Percentiles rank a stretch among this genome's conserved stretches.
These are phyloP conservation scores for Chrysaora quinquecirrha DNA, from an alignment of 30 jellyfish, hydroid and myxozoan genomes.

Conservation along the genomic window DNA sequence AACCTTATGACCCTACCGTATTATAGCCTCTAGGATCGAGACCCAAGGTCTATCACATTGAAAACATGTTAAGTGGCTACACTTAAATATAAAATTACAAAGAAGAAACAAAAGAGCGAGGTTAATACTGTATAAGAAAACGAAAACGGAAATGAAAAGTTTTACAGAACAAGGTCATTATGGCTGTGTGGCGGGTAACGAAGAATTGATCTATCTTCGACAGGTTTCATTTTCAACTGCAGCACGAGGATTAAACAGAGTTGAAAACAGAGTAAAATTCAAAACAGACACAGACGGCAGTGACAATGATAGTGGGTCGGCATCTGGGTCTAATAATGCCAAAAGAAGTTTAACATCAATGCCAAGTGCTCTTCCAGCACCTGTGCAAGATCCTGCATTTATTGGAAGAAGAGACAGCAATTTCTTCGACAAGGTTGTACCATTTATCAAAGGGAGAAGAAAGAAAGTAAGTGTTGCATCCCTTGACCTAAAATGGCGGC, in stretches of 20 bases:
- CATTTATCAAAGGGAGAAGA: constrained; percentile 79
- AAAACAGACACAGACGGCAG: constrained; percentile 66
- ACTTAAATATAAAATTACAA: too few relatives aligned
- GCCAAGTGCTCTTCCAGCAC: constrained; percentile 59
- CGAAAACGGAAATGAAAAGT: too few relatives aligned
- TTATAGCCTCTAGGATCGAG: too few relatives aligned
- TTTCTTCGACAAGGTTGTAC: constrained; percentile 71
- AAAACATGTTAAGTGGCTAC: too few relatives aligned
- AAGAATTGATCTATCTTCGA: too few relatives aligned
- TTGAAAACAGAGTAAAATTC: constrained; percentile 68
- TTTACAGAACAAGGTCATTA: too few relatives aligned
- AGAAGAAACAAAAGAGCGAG: too few relatives aligned
- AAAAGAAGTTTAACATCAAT: not conserved
- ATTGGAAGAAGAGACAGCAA: constrained; percentile 80
- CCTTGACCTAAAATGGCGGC: too few relatives aligned
- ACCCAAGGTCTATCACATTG: too few relatives aligned
- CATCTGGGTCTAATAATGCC: constrained; percentile 34
- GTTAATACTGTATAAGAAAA: too few relatives aligned
- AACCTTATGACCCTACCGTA: too few relatives aligned
- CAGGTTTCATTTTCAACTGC: constrained; percentile 91
- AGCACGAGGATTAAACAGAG: constrained; percentile 66
- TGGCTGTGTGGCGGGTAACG: too few relatives aligned
- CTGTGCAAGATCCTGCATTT: constrained; percentile 91
- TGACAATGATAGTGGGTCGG: constrained; percentile 61
- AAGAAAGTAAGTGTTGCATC: constrained; percentile 87